Conservation (phyloP, 2,797 vertebrate species). For the Coilia nasus region DNA sequence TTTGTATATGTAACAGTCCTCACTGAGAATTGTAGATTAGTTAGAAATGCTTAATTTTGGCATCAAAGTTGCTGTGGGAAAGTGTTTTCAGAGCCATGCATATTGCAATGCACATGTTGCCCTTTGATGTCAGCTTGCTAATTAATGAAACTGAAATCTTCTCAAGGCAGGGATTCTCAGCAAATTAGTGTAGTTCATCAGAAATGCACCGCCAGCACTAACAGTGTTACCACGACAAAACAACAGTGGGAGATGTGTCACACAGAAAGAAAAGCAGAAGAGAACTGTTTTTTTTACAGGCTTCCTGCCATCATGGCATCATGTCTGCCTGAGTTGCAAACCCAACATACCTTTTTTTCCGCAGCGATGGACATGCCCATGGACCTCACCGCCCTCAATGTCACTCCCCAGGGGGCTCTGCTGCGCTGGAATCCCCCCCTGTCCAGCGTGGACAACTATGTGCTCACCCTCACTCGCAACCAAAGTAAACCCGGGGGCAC, state of each 20-base stretch:
- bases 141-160: conserved; percentile 58
- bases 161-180: conserved; percentile 54
- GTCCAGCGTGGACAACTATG: conserved; percentile 88
- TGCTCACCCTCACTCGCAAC: conserved; percentile 84
- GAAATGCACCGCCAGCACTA: conserved; percentile 40
- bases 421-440: conserved; percentile 87
- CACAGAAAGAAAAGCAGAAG: neutral
- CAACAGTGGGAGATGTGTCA: conserved; percentile 33
- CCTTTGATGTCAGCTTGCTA: conserved; percentile 50
- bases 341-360: conserved; percentile 29
- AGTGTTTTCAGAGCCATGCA: conserved; percentile 39
- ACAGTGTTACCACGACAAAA: conserved; percentile 38
- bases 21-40: neutral
- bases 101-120: conserved; percentile 59
- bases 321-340: neutral
- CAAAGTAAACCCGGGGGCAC: conserved; percentile 70
- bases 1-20: neutral
- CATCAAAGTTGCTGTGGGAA: conserved; percentile 27
- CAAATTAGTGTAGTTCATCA: conserved; percentile 45
- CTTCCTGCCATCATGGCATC: neutral
- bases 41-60: neutral
- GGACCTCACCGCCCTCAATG: conserved; percentile 84
- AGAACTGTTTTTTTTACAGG: conserved; percentile 28
- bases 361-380: conserved; percentile 92
- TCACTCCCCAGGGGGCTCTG: conserved; percentile 89